Base-by-base conservation (phyloP, 2,113 vertebrate genomes). In the Halcyon senegalensis region DNA sequence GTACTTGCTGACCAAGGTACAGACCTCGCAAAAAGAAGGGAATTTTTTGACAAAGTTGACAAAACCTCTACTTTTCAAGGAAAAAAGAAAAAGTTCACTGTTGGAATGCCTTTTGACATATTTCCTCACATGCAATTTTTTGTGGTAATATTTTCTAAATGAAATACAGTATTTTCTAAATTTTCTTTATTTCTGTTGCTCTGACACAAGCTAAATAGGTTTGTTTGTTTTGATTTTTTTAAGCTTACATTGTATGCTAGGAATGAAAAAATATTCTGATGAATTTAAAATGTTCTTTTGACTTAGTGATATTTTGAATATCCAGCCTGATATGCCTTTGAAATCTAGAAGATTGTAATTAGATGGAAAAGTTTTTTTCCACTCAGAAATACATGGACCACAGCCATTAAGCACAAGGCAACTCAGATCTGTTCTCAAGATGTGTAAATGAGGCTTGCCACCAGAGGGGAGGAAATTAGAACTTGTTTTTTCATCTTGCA, bases 71-170 rank as follows among this genome's bases (percentile, higher is more conserved):
- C 11, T 73, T 67, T 44, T 33, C 53, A 53, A 66, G 10, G 51
- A 59, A 35, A 67, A 41, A 23, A 48, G 35, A 46, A 39, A n/a
- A n/a, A 39, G 4, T 28, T 39, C 0, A 0, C 13, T 69, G 9
- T 50, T 50, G 33, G 41, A 69, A 68, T 63, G 10, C 2, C 15
- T 39, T 74, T 35, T 51, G 48, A 46, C 17, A 39, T 11, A 35
- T 59, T 69, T 63, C 4, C 24, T 91, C 4, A 17, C 51, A 14
- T 10, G 3, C 27, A 27, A 2, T 16, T 12, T 33, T 62, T 39
- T 46, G 20, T 35, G 25, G 13, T 67, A 18, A 39, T 6, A 33
- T 51, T 76, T 85, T 59, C 58, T 72, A 24, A 81, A 48, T 59
- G 9, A 72, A 78, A 41, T 41, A 30, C 3, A 37, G 15, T 58